Percentiles rank a stretch among this genome's conserved stretches.
phyloP scores from a whole-genome alignment of 2,888 invertebrate genomes.

The Tachystola acroxantha region DNA sequence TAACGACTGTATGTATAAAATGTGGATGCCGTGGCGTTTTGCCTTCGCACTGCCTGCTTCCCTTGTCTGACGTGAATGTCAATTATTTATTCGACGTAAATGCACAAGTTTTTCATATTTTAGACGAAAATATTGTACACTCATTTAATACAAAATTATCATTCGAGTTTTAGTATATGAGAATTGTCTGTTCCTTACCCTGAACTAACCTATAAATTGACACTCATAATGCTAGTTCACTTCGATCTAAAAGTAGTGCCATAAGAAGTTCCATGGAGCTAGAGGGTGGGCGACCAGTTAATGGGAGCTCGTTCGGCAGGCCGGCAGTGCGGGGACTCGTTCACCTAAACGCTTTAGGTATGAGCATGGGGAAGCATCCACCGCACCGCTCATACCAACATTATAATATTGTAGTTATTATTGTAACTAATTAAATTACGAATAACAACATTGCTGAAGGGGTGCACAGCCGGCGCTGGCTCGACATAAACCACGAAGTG shows the following conservation, averaged over 20 bases:
- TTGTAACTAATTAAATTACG: conserved; percentile 67
- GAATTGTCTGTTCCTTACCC: not conserved
- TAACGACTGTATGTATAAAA: conserved; percentile 62
- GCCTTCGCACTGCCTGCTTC: conserved; percentile 57
- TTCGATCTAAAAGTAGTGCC: conserved; percentile 11
- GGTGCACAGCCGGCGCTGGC: conserved; percentile 33
- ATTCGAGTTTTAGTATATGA: not conserved
- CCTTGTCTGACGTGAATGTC: conserved; percentile 45
- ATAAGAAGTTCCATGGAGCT: conserved; percentile 7
- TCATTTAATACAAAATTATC: no score
- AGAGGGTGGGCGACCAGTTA: no score
- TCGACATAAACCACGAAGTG: conserved; percentile 6
- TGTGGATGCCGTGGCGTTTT: conserved; percentile 73
- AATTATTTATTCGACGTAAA: conserved; percentile 49
- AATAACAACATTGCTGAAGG: conserved; percentile 56
- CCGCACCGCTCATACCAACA: conserved; percentile 75
- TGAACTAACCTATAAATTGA: not conserved
- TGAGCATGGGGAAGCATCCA: conserved; percentile 76
- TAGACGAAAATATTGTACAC: conserved; percentile 5
- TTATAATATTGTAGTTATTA: conserved; percentile 72
- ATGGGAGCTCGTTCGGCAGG: conserved; percentile 26
- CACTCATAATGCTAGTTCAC: conserved; percentile 1
- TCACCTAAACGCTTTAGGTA: conserved; percentile 77
- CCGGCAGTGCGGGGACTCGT: conserved; percentile 59
- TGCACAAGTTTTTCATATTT: conserved; percentile 13